Conservation (phyloP, 2,113 vertebrate genomes). For the Amphiprion percula region DNA sequence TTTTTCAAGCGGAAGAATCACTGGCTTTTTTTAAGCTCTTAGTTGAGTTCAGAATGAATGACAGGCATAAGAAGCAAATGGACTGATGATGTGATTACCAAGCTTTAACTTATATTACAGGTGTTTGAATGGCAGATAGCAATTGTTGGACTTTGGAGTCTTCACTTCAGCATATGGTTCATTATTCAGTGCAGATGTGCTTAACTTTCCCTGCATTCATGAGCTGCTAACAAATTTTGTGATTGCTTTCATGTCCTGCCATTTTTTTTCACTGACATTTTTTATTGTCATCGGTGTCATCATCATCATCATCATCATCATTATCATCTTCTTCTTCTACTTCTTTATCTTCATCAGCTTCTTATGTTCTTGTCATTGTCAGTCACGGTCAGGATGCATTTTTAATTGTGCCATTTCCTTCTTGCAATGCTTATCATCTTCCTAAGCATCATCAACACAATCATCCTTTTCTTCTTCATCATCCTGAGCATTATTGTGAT, state of each 20-base stretch:
- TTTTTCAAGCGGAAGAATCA: too few relatives aligned
- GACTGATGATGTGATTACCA: background rate
- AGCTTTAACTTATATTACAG: too few relatives aligned
- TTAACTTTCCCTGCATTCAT: too few relatives aligned
- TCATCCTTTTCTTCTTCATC: slow-evolving; percentile 11
- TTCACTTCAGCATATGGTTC: background rate
- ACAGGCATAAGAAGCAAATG: background rate
- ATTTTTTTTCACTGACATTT: background rate
- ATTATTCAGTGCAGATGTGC: background rate
- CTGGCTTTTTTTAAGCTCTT: too few relatives aligned
- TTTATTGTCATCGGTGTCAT: background rate
- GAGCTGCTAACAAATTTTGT: background rate
- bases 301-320: background rate
- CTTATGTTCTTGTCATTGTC: slow-evolving; percentile 22
- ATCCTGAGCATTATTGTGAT: slow-evolving; percentile 11
- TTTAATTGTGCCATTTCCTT: slow-evolving; percentile 22
- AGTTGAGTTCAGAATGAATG: background rate
- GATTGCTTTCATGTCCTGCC: slow-evolving; percentile 1
- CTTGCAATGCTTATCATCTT: slow-evolving; percentile 18
- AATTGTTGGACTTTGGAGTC: background rate
- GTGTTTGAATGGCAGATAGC: too few relatives aligned
- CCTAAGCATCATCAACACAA: slow-evolving; percentile 17
- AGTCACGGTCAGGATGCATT: slow-evolving; percentile 25
- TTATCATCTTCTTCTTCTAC: slow-evolving; percentile 33
- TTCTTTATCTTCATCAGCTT: slow-evolving; percentile 40